phyloP scores from a whole-genome alignment of 1,140 invertebrate genomes.

The Hycleus phaleratus region DNA sequence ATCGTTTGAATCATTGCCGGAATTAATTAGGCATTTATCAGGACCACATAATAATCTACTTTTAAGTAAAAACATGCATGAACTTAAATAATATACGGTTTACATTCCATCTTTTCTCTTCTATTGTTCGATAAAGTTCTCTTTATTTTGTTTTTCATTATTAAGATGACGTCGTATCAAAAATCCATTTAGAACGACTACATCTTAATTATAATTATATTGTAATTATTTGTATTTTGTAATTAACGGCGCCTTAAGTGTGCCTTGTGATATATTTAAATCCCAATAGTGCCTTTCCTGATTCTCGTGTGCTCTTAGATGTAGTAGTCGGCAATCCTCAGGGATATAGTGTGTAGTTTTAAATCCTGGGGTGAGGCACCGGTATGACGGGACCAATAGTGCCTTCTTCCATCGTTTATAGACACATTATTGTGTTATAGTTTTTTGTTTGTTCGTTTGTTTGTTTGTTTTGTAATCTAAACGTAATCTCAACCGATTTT shows the following conservation, averaged over 20 bases:
- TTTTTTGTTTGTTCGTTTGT: no score
- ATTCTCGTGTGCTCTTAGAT: conserved; percentile 19
- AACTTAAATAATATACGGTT: conserved; percentile 46
- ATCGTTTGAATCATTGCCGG: conserved; percentile 73
- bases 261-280: conserved; percentile 12
- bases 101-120: conserved; percentile 30
- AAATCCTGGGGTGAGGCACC: conserved; percentile 11
- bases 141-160: background rate
- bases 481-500: conserved; percentile 37
- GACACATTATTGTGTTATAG: conserved; percentile 21
- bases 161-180: conserved; percentile 23
- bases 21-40: conserved; percentile 74
- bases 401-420: conserved; percentile 12
- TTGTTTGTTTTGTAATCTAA: conserved; percentile 18
- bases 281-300: conserved; percentile 19
- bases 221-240: background rate
- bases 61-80: conserved; percentile 76
- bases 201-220: background rate
- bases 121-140: conserved; percentile 4
- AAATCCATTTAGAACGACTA: conserved; percentile 27
- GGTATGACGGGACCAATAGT: conserved; percentile 12
- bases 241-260: background rate
- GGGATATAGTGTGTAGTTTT: conserved; percentile 21
- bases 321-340: conserved; percentile 27
- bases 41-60: conserved; percentile 78